Conservation (phyloP, 2,888 invertebrate species). For the Diarsia dahlii region DNA sequence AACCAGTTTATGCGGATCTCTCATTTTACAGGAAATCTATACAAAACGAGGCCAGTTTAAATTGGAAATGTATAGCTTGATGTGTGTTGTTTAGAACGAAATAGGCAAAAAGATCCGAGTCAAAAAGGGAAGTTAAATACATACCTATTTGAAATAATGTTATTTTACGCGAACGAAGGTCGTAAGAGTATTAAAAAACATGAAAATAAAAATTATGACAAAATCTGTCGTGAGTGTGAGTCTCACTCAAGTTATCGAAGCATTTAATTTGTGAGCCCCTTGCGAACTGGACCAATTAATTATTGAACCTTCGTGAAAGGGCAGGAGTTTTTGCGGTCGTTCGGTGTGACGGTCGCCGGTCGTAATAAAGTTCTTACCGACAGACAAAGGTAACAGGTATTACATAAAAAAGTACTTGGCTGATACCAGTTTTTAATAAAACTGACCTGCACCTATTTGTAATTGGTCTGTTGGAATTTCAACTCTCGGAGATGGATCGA, state of each 20-base stretch:
- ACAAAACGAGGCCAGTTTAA: too few relatives aligned
- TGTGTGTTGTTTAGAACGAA: too few relatives aligned
- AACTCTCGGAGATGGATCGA: not conserved
- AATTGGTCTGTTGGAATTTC: not conserved
- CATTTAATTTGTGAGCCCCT: not conserved
- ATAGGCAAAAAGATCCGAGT: too few relatives aligned
- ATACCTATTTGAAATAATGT: too few relatives aligned
- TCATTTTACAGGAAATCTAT: too few relatives aligned
- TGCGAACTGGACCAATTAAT: not conserved
- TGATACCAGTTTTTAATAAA: not conserved
- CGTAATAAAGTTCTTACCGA: not conserved
- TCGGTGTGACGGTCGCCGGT: not conserved
- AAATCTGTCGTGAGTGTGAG: not conserved
- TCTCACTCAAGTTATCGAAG: not conserved
- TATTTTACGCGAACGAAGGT: too few relatives aligned
- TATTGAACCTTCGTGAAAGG: slow-evolving; percentile 5
- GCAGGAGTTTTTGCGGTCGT: slow-evolving; percentile 5
- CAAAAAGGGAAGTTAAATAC: too few relatives aligned
- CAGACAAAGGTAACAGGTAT: not conserved
- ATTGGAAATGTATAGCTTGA: too few relatives aligned
- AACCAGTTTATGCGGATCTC: too few relatives aligned
- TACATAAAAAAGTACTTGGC: not conserved
- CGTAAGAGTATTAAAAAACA: not conserved
- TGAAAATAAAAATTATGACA: not conserved
- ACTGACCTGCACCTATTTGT: not conserved